A percentile compares a stretch with the other conserved stretches of the same genome.
phyloP scores from a whole-genome alignment of 2,113 vertebrate genomes.

The Piprites chloris region DNA sequence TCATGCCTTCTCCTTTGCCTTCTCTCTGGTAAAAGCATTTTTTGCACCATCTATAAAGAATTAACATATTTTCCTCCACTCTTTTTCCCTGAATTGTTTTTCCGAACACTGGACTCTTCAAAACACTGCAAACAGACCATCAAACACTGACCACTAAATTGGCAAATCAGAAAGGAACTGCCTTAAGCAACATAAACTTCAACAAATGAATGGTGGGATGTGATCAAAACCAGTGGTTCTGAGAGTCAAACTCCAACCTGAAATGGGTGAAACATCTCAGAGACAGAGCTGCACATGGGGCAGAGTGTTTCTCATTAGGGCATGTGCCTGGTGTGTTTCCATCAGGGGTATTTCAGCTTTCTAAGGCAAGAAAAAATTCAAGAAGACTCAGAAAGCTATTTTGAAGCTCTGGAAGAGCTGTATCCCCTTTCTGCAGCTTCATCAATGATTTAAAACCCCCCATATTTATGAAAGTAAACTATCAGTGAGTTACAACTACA shows the following conservation, averaged over 20 bases:
- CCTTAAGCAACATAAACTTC: constrained; percentile 65
- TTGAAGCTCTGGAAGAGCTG: constrained; percentile 7
- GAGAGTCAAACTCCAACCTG: constrained; percentile 69
- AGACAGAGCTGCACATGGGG: not conserved
- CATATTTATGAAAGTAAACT: not conserved
- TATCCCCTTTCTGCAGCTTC: constrained; percentile 13
- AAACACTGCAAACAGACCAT: constrained; percentile 89
- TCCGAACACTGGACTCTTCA: constrained; percentile 75
- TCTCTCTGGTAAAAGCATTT: constrained; percentile 5
- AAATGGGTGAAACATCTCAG: not conserved
- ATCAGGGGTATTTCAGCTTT: constrained; percentile 5
- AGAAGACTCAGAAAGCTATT: constrained; percentile 23
- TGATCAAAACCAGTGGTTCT: constrained; percentile 72
- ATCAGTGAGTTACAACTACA: not conserved
- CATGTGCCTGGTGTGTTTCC: not conserved
- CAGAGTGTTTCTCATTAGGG: constrained; percentile 57
- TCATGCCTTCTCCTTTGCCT: not conserved
- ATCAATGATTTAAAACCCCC: not conserved
- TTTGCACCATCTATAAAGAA: constrained; percentile 70
- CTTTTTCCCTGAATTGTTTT: constrained; percentile 54
- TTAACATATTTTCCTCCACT: constrained; percentile 75
- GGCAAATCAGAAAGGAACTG: constrained; percentile 74
- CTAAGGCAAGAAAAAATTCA: not conserved
- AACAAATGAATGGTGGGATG: constrained; percentile 63
- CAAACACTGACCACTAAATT: constrained; percentile 82